These are phyloP conservation scores for Acrossocheilus wenchowensis DNA, from an alignment of 2,797 vertebrate species.

Conservation along the genomic window DNA sequence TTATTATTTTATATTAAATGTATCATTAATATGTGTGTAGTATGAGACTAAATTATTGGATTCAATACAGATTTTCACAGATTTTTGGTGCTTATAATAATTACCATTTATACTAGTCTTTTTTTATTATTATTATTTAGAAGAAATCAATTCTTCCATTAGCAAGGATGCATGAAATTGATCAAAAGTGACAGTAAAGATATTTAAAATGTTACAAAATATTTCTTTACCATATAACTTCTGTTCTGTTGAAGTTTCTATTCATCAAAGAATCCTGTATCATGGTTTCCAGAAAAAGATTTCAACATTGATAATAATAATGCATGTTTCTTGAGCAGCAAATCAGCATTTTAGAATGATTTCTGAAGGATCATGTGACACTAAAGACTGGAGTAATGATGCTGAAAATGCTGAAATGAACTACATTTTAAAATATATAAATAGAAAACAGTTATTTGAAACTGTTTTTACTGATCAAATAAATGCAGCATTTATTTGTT, in stretches of 20 bases:
- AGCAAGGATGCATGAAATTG: too few species aligned
- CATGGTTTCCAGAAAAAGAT: background rate
- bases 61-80: background rate
- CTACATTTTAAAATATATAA: background rate
- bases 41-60: background rate
- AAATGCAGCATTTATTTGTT: background rate
- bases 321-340: background rate
- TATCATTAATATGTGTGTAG: background rate
- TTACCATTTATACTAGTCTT: too few species aligned
- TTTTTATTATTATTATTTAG: too few species aligned
- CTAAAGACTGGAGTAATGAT: background rate
- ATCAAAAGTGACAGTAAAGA: background rate
- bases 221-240: background rate
- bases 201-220: background rate
- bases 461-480: background rate
- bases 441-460: background rate
- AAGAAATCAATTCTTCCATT: background rate
- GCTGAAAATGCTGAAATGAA: background rate
- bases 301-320: background rate
- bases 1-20: background rate
- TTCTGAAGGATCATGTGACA: background rate
- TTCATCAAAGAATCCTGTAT: background rate
- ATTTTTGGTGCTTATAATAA: background rate
- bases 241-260: background rate
- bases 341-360: background rate